Evolutionary conservation across 2,113 vertebrate species (phyloP).

Genomic region (Anhinga rufa): DNA sequence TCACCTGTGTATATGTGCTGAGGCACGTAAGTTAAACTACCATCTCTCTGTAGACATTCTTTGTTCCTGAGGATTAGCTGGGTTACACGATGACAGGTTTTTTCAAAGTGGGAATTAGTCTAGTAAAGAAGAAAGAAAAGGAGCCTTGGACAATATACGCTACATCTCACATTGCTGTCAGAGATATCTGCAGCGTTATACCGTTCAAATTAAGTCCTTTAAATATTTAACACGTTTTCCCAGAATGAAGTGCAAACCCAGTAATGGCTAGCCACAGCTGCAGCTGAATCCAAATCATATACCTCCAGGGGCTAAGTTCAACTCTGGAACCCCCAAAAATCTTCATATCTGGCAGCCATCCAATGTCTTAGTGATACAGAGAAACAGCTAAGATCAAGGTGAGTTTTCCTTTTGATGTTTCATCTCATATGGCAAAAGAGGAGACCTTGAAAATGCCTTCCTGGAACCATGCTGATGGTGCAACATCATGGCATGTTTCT

Average conservation of each 20-base stretch:
- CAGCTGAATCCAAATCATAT: constrained; percentile 56
- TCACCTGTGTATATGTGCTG: neutral
- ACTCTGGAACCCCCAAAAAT: neutral
- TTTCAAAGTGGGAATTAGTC: neutral
- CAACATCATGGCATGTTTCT: neutral
- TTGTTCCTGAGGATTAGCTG: constrained; percentile 17
- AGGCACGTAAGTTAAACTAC: neutral
- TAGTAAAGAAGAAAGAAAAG: neutral
- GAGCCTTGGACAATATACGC: neutral
- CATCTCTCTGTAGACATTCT: neutral
- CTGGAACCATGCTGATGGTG: neutral
- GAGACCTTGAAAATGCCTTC: neutral
- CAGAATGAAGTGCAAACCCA: constrained; percentile 8
- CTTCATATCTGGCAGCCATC: neutral
- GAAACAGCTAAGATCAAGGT: neutral
- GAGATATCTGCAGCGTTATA: neutral
- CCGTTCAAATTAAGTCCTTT: neutral
- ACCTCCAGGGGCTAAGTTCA: constrained; percentile 7
- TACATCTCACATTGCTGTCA: neutral
- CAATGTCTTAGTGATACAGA: neutral
- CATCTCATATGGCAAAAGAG: neutral
- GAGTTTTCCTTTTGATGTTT: neutral
- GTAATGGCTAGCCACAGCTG: constrained; percentile 70
- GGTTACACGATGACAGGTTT: neutral
- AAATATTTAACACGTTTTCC: constrained; percentile 34